Base-by-base conservation (phyloP, 1,140 invertebrate genomes). In the Zaprionus tsacasi region DNA sequence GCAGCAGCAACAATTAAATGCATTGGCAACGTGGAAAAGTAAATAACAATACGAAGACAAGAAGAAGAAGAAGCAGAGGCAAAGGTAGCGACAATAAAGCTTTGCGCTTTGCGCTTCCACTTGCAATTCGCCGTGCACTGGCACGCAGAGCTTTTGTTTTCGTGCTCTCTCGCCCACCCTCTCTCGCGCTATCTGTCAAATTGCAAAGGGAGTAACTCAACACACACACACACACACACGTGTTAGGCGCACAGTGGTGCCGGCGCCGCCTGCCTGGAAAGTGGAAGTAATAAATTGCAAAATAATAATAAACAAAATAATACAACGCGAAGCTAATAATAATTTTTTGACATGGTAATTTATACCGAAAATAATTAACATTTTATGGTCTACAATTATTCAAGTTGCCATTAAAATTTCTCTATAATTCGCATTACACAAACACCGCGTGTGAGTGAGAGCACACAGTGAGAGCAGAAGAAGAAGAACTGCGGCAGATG, bases 1-100 rank as follows among this genome's bases (percentile, higher is more conserved):
- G 6, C 27, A 4, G 27, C 27, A 15, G 40, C 38, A 73, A 35
- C 58, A 57, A 66, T 36, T 72, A 67, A 77, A 59, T 72, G 70
- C 67, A 79, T 45, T 71, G 60, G 64, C 68, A 74, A 73, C 66
- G 69, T 45, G 57, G 74, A 79, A 71, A 54, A 71, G 71, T 71
- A 79, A 88, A 80, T 74, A 88, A 87, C 57, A 81, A 72, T 73
- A 66, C 63, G 69, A 21, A 35, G 50, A 60, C 40, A 74, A 48
- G 65, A 7, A 54, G 27, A 52, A 68, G 45, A 69, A 77, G 54
- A 33, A 55, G 27, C 12, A 76, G 56, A 30, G 27, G 27, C 73
- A 79, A 61, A 52, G 77, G 43, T 21, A 2, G 21, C 21, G 21
- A 21, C 73, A 59, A 55, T 69, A 76, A 80, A 88, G 82, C 79